Conservation (phyloP, 2,888 invertebrate genomes). For the Glaucopsyche alexis region DNA sequence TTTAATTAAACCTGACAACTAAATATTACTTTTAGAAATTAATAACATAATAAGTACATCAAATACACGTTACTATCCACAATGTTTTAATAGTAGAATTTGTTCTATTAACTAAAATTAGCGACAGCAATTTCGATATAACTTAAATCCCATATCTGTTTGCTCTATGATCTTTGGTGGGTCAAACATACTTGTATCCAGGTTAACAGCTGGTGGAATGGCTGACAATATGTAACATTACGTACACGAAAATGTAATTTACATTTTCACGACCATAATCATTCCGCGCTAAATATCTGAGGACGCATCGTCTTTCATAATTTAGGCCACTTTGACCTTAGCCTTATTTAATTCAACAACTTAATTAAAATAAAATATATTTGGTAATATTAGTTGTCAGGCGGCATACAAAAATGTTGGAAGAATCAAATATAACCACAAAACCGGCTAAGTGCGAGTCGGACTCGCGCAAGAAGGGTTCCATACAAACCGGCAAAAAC, state of each 20-base stretch:
- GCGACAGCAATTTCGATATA: too few relatives aligned
- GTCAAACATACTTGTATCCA: constrained; percentile 12
- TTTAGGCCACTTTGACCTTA: neutral
- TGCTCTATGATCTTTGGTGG: neutral
- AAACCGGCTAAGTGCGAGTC: neutral
- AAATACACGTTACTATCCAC: too few relatives aligned
- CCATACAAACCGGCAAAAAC: too few relatives aligned
- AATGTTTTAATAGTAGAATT: too few relatives aligned
- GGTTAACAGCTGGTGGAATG: constrained; percentile 18
- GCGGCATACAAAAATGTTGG: neutral
- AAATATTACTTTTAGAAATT: too few relatives aligned
- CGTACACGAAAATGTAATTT: constrained; percentile 18
- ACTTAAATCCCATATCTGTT: neutral
- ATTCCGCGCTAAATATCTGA: constrained; percentile 11
- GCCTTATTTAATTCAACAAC: neutral
- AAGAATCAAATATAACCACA: neutral
- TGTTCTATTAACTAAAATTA: too few relatives aligned
- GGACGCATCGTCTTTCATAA: constrained; percentile 16
- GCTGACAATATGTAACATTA: constrained; percentile 17
- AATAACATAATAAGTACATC: too few relatives aligned
- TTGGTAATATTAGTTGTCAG: neutral
- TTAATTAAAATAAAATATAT: constrained; percentile 4
- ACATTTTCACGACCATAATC: constrained; percentile 16
- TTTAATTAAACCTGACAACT: too few relatives aligned
- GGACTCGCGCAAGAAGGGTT: too few relatives aligned